Base-by-base conservation (phyloP, 1,140 invertebrate genomes). In the Asobara japonica region DNA sequence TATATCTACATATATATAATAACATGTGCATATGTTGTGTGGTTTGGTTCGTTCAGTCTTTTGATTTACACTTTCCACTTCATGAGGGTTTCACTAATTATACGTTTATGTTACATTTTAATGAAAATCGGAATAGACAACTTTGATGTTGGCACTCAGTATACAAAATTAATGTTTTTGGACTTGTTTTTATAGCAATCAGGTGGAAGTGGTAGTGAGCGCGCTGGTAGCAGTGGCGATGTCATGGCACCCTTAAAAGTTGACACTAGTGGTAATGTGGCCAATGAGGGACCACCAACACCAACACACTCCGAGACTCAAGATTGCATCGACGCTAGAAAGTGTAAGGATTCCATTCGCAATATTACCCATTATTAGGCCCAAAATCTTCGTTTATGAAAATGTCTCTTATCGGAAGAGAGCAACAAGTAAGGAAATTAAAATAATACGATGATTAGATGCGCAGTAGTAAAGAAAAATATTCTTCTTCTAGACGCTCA, bases 241-340 rank as follows among this genome's bases (percentile, higher is more conserved):
- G 82, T 88, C 75, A 88, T 85, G 86, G 82, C 83, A 72, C 88
- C 88, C 72, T 80, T 90, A 61, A 89, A 88, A 82, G 87, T 91
- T 72, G 90, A 91, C 73, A 90, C 89, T 66, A 89, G 87, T 81
- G 88, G 87, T 62, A 86, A 87, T 76, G 81, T 86, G 62, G 22
- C 84, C 65, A 85, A 85, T 69, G 90, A 90, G 74, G 91, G 91
- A 73, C 92, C 92, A 76, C 91, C 92, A 16, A 92, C 91, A 60
- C 91, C 92, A 5, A 92, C 91, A 60, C 91, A 92, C 86, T 92
- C 92, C 38, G 92, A 93, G 83, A 90, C 88, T 72, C 90, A 90
- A 77, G 91, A 92, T 81, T 90, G 89, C 80, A 85, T 89, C 61
- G 90, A 90, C 78, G 88, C 87, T 72, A 85, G 89, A 83, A 90